Evolutionary conservation across 2,888 invertebrate genomes (phyloP).

Genomic region (Entomobrya proxima): DNA sequence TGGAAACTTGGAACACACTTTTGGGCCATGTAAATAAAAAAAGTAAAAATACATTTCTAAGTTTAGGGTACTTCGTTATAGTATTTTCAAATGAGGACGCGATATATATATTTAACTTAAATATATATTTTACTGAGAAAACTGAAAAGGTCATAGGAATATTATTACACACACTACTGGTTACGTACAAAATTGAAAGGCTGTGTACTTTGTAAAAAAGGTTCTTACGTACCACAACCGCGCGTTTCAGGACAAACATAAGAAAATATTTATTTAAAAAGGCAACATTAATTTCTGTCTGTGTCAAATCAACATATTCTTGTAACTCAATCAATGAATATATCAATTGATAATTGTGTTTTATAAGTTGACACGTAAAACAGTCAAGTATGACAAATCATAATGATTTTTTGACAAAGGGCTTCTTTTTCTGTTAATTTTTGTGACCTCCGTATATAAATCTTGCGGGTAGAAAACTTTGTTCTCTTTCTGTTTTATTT

Average conservation of each 20-base stretch:
- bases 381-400: no score
- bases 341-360: background rate
- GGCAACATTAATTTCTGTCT: background rate
- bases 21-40: background rate
- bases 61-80: background rate
- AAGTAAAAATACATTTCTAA: background rate
- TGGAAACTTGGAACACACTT: background rate
- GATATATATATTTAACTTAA: background rate
- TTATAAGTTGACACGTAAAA: no score
- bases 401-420: no score
- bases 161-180: background rate
- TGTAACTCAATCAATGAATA: background rate
- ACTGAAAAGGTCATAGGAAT: background rate
- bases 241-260: background rate
- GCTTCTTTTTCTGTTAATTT: no score
- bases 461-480: no score
- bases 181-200: slow-evolving; percentile 42
- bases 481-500: no score
- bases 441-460: no score
- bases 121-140: background rate
- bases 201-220: slow-evolving; percentile 27
- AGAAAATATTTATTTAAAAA: slow-evolving; percentile 10
- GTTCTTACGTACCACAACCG: no score
- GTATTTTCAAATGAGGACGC: slow-evolving; percentile 8
- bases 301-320: slow-evolving; percentile 18